Percentiles rank a stretch among this genome's conserved stretches.
Evolutionary conservation across 2,888 invertebrate species (phyloP).

Genomic region (Drosophila monieri): DNA sequence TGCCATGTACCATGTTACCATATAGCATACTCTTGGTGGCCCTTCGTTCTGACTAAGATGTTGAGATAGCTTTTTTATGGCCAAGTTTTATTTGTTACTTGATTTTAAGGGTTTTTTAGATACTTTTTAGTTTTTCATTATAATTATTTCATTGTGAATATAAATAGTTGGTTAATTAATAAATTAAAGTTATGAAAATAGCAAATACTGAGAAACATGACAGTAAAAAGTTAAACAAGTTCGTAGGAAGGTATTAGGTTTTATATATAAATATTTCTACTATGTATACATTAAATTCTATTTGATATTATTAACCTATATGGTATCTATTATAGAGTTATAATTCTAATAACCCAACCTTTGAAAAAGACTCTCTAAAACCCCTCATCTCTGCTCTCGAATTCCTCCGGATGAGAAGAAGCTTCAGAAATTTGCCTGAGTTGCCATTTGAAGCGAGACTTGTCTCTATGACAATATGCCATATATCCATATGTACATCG

Average conservation of each 20-base stretch:
- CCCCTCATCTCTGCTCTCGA: neutral
- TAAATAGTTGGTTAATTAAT: too few relatives aligned
- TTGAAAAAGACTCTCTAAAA: neutral
- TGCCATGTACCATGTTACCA: slow-evolving; percentile 52
- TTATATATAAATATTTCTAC: too few relatives aligned
- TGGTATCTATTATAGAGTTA: too few relatives aligned
- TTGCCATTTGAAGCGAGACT: slow-evolving; percentile 48
- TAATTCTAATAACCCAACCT: neutral
- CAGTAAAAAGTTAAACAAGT: too few relatives aligned
- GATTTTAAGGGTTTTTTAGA: neutral
- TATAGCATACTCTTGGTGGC: slow-evolving; percentile 20
- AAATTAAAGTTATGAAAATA: too few relatives aligned
- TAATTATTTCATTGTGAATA: neutral
- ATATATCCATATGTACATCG: slow-evolving; percentile 18
- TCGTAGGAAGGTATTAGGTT: too few relatives aligned
- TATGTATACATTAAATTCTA: too few relatives aligned
- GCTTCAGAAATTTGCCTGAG: slow-evolving; percentile 47
- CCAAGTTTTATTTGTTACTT: neutral
- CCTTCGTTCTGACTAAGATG: neutral
- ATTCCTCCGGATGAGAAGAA: slow-evolving; percentile 11
- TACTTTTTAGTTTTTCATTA: neutral
- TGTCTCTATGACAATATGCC: slow-evolving; percentile 57
- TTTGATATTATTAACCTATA: too few relatives aligned
- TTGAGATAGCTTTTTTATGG: slow-evolving; percentile 11
- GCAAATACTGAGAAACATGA: too few relatives aligned